phyloP scores from a whole-genome alignment of 2,113 vertebrate species.

The Pseudorasbora parva region DNA sequence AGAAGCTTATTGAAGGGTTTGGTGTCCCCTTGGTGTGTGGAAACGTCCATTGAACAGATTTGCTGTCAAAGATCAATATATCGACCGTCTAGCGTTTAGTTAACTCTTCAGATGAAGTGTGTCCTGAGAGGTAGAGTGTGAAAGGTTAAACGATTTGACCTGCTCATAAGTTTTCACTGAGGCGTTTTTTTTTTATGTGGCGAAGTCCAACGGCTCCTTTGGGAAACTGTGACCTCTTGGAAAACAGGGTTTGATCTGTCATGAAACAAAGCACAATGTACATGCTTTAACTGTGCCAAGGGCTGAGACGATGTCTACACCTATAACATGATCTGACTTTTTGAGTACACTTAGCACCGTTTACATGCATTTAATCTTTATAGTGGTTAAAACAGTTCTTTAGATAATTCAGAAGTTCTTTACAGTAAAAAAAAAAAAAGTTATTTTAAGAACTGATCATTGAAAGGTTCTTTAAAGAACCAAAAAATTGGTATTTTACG shows the following conservation, averaged over 20 bases:
- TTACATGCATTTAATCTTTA: too few relatives aligned
- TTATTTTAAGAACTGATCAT: too few relatives aligned
- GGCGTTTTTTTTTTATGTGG: slow-evolving; percentile 37
- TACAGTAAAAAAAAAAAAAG: too few relatives aligned
- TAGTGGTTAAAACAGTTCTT: too few relatives aligned
- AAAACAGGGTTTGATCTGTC: slow-evolving; percentile 5
- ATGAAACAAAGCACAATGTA: neutral
- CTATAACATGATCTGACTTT: neutral
- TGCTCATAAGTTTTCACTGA: slow-evolving; percentile 46
- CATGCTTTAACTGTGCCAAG: neutral
- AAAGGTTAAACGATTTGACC: slow-evolving; percentile 57
- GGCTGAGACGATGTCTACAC: neutral
- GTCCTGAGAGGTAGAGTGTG: slow-evolving; percentile 34
- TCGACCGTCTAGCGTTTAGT: slow-evolving; percentile 59
- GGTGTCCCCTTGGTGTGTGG: slow-evolving; percentile 53
- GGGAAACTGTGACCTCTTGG: slow-evolving; percentile 43
- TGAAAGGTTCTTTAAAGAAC: too few relatives aligned
- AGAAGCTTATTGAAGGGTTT: slow-evolving; percentile 48
- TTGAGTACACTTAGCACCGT: too few relatives aligned
- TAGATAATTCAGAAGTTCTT: too few relatives aligned
- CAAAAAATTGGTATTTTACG: too few relatives aligned
- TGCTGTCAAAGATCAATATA: slow-evolving; percentile 69
- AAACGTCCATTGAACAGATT: slow-evolving; percentile 53
- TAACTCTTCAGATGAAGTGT: slow-evolving; percentile 56
- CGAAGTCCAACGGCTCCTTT: slow-evolving; percentile 25